A percentile compares a stretch with the other conserved stretches of the same genome.
phyloP scores from a whole-genome alignment of 2,797 vertebrate genomes.

The Yasuhikotakia modesta region DNA sequence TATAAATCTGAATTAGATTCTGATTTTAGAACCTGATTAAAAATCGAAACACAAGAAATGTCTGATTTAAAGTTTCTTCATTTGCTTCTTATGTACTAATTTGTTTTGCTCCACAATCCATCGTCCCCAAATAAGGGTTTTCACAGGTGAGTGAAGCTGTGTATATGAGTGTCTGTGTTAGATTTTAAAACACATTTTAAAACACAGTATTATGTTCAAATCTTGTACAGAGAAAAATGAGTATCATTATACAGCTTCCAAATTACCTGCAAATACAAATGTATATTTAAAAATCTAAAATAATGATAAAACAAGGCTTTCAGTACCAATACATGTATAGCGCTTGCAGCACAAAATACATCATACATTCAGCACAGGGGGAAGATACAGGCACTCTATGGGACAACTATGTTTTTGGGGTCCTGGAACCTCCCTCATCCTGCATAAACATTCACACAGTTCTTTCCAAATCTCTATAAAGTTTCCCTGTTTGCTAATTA shows the following conservation, averaged over 20 bases:
- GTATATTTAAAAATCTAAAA: slow-evolving; percentile 27
- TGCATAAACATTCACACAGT: slow-evolving; percentile 22
- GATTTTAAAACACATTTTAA: background rate
- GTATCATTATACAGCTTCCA: slow-evolving; percentile 29
- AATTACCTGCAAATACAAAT: slow-evolving; percentile 41
- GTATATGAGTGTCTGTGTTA: slow-evolving; percentile 9
- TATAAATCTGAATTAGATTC: slow-evolving; percentile 38
- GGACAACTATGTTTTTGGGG: slow-evolving; percentile 56
- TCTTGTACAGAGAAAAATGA: slow-evolving; percentile 22
- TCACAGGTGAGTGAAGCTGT: slow-evolving; percentile 48
- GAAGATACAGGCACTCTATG: slow-evolving; percentile 58
- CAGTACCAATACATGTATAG: slow-evolving; percentile 43
- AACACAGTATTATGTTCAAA: slow-evolving; percentile 23
- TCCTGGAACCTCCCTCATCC: slow-evolving; percentile 52
- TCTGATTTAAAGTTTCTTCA: background rate
- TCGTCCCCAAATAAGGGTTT: slow-evolving; percentile 40
- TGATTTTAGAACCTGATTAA: slow-evolving; percentile 55
- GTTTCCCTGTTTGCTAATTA: slow-evolving; percentile 6
- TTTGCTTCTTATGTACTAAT: background rate
- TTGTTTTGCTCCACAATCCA: slow-evolving; percentile 42
- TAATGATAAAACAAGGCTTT: slow-evolving; percentile 40
- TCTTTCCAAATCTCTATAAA: slow-evolving; percentile 14
- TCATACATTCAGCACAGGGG: slow-evolving; percentile 69
- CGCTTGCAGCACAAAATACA: slow-evolving; percentile 62
- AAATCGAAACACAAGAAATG: slow-evolving; percentile 5